Base-by-base conservation (phyloP, 2,888 invertebrate species). In the Ariolimax columbianus region DNA sequence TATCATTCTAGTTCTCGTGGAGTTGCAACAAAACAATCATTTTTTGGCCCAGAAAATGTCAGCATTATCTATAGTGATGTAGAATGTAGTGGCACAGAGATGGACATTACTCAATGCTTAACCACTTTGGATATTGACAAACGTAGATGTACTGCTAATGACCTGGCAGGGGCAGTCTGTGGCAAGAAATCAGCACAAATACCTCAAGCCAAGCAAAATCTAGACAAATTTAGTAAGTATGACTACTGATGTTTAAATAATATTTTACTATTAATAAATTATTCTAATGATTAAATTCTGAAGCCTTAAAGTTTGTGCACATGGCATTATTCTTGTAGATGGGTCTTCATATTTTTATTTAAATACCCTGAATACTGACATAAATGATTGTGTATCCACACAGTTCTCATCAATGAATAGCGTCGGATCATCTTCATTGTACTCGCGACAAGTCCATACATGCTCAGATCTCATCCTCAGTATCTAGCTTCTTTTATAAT, bases 1-100 rank as follows among this genome's bases (percentile, higher is more conserved):
- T 63, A n/a, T 63, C 59, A 4, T n/a, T 63, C 26, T 63, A 88
- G 86, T 36, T 33, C 84, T 59, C 84, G 86, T 6, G 88, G 88
- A 14, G 66, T 40, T 63, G 82, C 86, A 4, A 19, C 77, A 19
- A 1, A 14, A 2, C 59, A 77, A 19, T 81, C 73, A 2, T 73
- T n/a, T 9, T 89, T 86, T 83, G 88, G 88, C 7, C 85, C 85
- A 43, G 89, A 87, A 26, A 51, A 66, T 14, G 90, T 89, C 7
- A 82, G 81, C 1, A 91, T 93, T 43, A 92, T 91, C 90, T 83
- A 93, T 77, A 92, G 92, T 83, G 89, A 93, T 80, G 89, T 93
- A 9, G 40, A 95, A 84, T 97, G 97, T 91, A 91, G 91, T 19
- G 97, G 97, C 23, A 96, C 96, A 9, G 93, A 94, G 84, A 38